These are phyloP conservation scores for Drosophila insularis DNA, from an alignment of 1,140 invertebrate genomes.

Conservation along the genomic window DNA sequence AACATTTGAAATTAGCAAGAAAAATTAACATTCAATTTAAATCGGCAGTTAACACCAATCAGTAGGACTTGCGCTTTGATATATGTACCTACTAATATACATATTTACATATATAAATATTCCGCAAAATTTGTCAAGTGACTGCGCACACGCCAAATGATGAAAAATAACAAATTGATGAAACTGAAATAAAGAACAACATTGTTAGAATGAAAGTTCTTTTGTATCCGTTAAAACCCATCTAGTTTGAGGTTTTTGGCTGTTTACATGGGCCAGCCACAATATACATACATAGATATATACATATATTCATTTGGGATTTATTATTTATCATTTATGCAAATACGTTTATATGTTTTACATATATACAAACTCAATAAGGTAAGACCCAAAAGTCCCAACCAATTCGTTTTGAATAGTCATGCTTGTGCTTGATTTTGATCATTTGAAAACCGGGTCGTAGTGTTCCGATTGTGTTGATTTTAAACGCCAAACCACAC, in stretches of 20 bases:
- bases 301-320: not conserved
- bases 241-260: not conserved
- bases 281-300: not conserved
- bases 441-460: slow-evolving; percentile 61
- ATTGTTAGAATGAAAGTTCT: slow-evolving; percentile 1
- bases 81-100: slow-evolving; percentile 18
- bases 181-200: not conserved
- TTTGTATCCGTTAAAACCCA: no score
- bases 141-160: slow-evolving; percentile 47
- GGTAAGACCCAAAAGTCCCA: no score
- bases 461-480: slow-evolving; percentile 46
- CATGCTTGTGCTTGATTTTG: slow-evolving; percentile 1
- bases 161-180: not conserved
- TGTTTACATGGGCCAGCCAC: not conserved
- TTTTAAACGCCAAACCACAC: slow-evolving; percentile 62
- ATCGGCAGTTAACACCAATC: slow-evolving; percentile 60
- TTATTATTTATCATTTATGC: not conserved
- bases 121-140: slow-evolving; percentile 42
- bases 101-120: not conserved
- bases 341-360: not conserved
- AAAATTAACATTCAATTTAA: slow-evolving; percentile 64
- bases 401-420: not conserved
- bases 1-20: slow-evolving; percentile 65
- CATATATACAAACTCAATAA: not conserved
- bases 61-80: slow-evolving; percentile 19